Conservation (phyloP, 2,888 invertebrate species). For the Ophion ellenae region DNA sequence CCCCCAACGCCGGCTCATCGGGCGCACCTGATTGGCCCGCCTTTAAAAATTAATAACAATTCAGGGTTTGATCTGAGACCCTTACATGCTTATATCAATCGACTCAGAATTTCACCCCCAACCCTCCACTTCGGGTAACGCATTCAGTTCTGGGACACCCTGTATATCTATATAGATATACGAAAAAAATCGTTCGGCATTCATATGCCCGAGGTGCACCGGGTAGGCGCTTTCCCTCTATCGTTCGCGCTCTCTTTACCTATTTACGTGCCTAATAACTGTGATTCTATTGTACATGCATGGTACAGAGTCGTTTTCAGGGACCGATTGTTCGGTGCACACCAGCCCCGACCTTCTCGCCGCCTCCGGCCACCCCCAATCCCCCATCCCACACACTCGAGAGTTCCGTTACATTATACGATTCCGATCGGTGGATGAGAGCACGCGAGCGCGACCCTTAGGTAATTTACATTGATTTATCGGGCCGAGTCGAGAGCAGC, state of each 20-base stretch:
- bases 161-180: constrained; percentile 20
- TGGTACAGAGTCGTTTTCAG: constrained; percentile 44
- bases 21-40: too few species aligned
- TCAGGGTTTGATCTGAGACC: too few species aligned
- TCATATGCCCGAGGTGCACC: constrained; percentile 1
- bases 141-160: too few species aligned
- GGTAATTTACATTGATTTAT: constrained; percentile 70
- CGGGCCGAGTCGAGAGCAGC: constrained; percentile 46
- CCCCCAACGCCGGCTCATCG: too few species aligned
- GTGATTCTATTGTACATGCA: constrained; percentile 41
- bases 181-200: constrained; percentile 18
- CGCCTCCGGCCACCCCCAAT: not conserved
- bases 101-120: too few species aligned
- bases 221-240: constrained; percentile 2
- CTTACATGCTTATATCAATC: too few species aligned
- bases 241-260: constrained; percentile 25
- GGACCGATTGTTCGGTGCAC: constrained; percentile 28
- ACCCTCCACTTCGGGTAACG: too few species aligned
- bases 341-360: not conserved
- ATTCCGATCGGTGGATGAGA: constrained; percentile 62
- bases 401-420: constrained; percentile 67
- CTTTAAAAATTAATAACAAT: too few species aligned
- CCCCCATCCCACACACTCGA: not conserved
- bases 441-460: constrained; percentile 48
- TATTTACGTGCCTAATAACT: constrained; percentile 60